Evolutionary conservation across 2,888 invertebrate genomes (phyloP).

Genomic region (Anagyrus pseudococci): DNA sequence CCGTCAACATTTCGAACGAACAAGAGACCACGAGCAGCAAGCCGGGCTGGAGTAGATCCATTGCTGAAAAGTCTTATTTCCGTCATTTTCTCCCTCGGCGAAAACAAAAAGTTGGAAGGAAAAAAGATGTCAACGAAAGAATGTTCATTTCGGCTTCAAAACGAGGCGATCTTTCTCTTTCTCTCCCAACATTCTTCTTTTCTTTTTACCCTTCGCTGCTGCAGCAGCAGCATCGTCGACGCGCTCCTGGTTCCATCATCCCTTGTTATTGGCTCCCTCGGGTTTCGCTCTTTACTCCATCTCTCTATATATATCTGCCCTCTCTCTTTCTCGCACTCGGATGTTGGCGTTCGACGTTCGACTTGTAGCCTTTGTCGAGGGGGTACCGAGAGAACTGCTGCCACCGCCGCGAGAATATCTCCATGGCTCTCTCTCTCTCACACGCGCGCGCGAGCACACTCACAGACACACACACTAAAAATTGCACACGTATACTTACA

Average conservation of each 20-base stretch:
- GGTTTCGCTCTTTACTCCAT: constrained; percentile 23
- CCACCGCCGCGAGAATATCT: constrained; percentile 14
- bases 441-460: constrained; percentile 16
- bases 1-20: no score
- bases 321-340: constrained; percentile 7
- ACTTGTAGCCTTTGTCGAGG: constrained; percentile 49
- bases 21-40: no score
- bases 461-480: no score
- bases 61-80: no score
- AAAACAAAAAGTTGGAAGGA: no score
- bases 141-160: constrained; percentile 12
- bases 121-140: constrained; percentile 6
- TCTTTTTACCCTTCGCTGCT: background rate
- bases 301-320: no score
- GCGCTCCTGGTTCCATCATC: constrained; percentile 15
- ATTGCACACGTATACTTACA: no score
- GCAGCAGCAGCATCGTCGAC: no score
- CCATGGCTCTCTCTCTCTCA: constrained; percentile 5
- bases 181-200: constrained; percentile 2
- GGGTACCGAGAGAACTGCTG: background rate
- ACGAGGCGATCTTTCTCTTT: background rate
- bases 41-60: no score
- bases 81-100: no score
- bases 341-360: constrained; percentile 45
- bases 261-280: constrained; percentile 34